These are phyloP conservation scores for Esox lucius DNA, from an alignment of 2,797 vertebrate genomes.

Conservation along the genomic window DNA sequence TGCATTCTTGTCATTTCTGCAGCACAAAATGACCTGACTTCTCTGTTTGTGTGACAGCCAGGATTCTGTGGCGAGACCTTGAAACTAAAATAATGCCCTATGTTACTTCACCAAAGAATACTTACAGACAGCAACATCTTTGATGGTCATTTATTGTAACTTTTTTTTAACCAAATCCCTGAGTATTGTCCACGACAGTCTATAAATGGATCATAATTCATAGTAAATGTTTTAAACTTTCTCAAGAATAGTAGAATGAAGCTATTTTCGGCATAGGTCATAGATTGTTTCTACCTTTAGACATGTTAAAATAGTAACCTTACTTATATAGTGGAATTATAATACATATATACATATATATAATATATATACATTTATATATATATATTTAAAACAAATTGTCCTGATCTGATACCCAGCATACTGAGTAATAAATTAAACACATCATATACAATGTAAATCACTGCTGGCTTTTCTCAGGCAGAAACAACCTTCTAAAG, in stretches of 20 bases:
- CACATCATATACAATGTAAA: neutral
- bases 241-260: neutral
- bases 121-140: conserved; percentile 36
- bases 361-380: too few species aligned
- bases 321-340: too few species aligned
- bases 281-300: neutral
- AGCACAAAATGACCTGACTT: conserved; percentile 27
- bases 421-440: neutral
- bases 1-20: conserved; percentile 39
- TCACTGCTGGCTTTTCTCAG: neutral
- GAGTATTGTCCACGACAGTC: conserved; percentile 26
- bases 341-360: neutral
- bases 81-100: conserved; percentile 33
- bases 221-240: conserved; percentile 13
- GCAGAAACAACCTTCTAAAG: neutral
- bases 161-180: conserved; percentile 33
- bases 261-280: neutral
- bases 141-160: conserved; percentile 15
- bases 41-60: conserved; percentile 24
- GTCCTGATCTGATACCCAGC: neutral
- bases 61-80: conserved; percentile 38
- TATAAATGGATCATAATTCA: conserved; percentile 17
- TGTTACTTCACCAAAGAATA: conserved; percentile 30
- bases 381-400: neutral
- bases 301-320: neutral